Evolutionary conservation across 1,140 invertebrate genomes (phyloP), one percentile per base, ranked within the genome.

Genomic region (Trigoniulus corallinus): DNA sequence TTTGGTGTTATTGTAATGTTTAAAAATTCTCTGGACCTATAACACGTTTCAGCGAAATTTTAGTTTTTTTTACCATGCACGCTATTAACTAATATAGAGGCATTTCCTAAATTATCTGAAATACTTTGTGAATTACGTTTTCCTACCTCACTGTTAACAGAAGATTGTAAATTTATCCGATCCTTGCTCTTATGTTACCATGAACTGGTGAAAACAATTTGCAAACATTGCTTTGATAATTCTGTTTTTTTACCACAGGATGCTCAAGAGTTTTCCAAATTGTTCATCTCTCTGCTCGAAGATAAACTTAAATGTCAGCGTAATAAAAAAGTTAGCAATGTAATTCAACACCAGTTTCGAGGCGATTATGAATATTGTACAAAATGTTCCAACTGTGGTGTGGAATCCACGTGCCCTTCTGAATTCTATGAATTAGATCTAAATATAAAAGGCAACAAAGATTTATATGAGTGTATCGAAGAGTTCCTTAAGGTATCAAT

Each of bases 201-300:
- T n/a, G n/a, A n/a, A n/a, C n/a, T n/a, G n/a, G n/a, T n/a, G n/a
- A n/a, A n/a, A n/a, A n/a, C n/a, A n/a, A n/a, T n/a, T n/a, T n/a
- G n/a, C n/a, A n/a, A n/a, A n/a, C n/a, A 15, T 34, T 34, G 29
- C 7, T 26, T 43, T 48, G 25, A 50, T 40, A n/a, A 18, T 34
- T 3, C n/a, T 26, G 29, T 53, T 22, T 53, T 37, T 18, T 42
- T 50, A 29, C 20, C 75, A 46, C 74, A 81, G 68, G 80, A 83
- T 70, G 80, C 79, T 26, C 75, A 81, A 64, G 80, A 82, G 64
- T 82, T 82, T 66, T 77, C 75, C 12, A 80, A 81, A 59, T 63
- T 82, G 23, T 75, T 82, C 55, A 66, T 82, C 48, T 73, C 73
- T 37, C 65, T 78, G 39, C 65, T 82, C 13, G 77, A 77, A 62